Conservation (phyloP, 2,113 vertebrate genomes). For the Ceuthmochares aereus region DNA sequence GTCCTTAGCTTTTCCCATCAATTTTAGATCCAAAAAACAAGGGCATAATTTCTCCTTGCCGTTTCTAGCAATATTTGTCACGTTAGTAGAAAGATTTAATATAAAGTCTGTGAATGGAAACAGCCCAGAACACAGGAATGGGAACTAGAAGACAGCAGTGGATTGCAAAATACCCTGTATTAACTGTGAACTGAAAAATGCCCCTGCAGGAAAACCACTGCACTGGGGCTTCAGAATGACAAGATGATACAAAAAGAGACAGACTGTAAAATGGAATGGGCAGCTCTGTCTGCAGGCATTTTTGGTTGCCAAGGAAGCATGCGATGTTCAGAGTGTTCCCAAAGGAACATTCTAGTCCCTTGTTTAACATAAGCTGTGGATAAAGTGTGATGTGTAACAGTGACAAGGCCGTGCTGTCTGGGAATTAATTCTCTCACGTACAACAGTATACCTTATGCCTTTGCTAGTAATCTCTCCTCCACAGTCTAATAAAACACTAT, state of each 20-base stretch:
- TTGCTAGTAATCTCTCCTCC: not conserved
- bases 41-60: not conserved
- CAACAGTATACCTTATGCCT: not conserved
- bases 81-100: not conserved
- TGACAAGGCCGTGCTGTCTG: not conserved
- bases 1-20: not conserved
- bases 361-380: conserved; percentile 39
- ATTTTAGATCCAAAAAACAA: not conserved
- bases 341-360: conserved; percentile 45
- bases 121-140: not conserved
- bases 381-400: not conserved
- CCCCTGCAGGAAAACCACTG: conserved; percentile 5
- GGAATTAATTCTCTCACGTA: conserved; percentile 16
- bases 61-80: not conserved
- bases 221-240: not conserved
- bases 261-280: conserved; percentile 25
- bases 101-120: not conserved
- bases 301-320: conserved; percentile 37
- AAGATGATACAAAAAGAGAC: not conserved
- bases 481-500: conserved; percentile 6
- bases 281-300: conserved; percentile 28
- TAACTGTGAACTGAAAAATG: conserved; percentile 53
- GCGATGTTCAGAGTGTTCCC: not conserved
- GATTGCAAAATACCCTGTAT: not conserved
- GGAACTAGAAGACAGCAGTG: not conserved